Evolutionary conservation across 2,888 invertebrate species (phyloP).

Genomic region (Ophion slaviceki): DNA sequence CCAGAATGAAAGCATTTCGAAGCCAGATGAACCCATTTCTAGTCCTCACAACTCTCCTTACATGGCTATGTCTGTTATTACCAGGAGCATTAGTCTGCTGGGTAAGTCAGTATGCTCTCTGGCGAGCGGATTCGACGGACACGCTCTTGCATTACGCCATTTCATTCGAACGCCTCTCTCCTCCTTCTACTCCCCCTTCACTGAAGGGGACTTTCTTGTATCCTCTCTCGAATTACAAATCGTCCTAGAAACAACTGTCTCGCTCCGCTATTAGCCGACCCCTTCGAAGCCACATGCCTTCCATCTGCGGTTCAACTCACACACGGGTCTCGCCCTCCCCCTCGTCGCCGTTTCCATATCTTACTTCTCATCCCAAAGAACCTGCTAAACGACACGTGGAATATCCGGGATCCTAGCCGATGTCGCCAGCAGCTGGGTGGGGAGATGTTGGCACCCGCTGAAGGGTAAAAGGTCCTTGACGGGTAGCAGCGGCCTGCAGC

Average conservation of each 20-base stretch:
- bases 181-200: neutral
- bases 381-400: constrained; percentile 5
- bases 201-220: neutral
- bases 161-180: neutral
- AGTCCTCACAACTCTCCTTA: no score
- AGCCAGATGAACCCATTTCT: no score
- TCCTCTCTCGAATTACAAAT: constrained; percentile 8
- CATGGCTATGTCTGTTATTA: no score
- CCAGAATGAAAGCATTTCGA: no score
- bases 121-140: neutral
- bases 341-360: neutral
- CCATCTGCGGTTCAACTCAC: neutral
- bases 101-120: no score
- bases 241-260: constrained; percentile 4
- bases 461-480: neutral
- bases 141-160: neutral
- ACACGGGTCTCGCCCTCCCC: neutral
- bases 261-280: neutral
- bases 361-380: constrained; percentile 3
- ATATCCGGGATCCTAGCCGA: neutral
- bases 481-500: no score
- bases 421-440: neutral
- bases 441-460: neutral
- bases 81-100: no score
- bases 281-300: neutral